phyloP scores from a whole-genome alignment of 1,140 invertebrate genomes.

The Phymastichus coffea region DNA sequence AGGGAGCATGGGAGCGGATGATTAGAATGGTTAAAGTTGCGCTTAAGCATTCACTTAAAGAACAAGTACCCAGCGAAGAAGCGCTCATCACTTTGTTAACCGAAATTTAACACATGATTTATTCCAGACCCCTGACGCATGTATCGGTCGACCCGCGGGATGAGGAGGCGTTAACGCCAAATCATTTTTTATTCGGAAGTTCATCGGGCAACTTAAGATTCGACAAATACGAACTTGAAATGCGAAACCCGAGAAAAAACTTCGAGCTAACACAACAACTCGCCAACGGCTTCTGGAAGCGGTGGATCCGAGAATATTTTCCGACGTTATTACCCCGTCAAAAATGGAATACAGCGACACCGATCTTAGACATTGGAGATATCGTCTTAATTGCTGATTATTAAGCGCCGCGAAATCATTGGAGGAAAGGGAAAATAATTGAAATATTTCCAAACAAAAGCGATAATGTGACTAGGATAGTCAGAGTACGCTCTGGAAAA shows the following conservation, averaged over 20 bases:
- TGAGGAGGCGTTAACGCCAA: not conserved
- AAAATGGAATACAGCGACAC: not conserved
- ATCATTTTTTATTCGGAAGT: too few species aligned
- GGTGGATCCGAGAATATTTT: constrained; percentile 22
- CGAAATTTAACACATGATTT: too few species aligned
- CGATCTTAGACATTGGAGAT: not conserved
- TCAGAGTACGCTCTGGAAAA: too few species aligned
- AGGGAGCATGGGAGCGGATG: constrained; percentile 37
- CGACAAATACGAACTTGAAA: not conserved
- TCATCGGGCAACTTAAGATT: not conserved
- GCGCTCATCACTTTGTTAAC: too few species aligned
- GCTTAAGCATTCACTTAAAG: too few species aligned
- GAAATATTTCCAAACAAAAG: too few species aligned
- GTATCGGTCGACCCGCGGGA: too few species aligned
- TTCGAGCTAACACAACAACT: not conserved
- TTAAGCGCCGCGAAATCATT: not conserved
- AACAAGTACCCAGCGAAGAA: too few species aligned
- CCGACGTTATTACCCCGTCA: not conserved
- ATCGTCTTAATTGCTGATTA: not conserved
- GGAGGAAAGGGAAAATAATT: not conserved
- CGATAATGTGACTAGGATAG: too few species aligned
- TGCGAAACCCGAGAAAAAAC: not conserved
- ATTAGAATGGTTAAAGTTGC: constrained; percentile 9
- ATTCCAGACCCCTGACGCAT: not conserved
- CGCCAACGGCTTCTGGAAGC: constrained; percentile 7